Evolutionary conservation across 2,113 vertebrate species (phyloP).

Genomic region (Xerus inauris): DNA sequence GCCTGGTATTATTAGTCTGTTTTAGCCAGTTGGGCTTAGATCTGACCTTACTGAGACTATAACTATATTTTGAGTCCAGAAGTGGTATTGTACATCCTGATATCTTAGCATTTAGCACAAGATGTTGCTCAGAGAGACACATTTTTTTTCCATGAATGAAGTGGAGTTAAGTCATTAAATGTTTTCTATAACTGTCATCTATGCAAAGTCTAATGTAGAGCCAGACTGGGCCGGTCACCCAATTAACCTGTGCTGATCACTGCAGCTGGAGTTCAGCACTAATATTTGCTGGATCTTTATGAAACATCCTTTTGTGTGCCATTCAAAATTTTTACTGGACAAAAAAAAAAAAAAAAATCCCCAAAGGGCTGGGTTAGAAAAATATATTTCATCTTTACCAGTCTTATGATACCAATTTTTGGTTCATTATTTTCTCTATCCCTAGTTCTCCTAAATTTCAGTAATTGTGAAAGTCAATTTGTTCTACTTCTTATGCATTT

Average conservation of each 20-base stretch:
- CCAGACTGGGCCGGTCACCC: too few species aligned
- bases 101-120: not conserved
- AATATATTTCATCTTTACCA: not conserved
- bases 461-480: conserved; percentile 37
- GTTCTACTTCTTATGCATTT: conserved; percentile 3
- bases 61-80: not conserved
- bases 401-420: not conserved
- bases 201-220: not conserved
- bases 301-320: too few species aligned
- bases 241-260: not conserved
- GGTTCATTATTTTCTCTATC: not conserved
- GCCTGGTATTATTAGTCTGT: not conserved
- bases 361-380: not conserved
- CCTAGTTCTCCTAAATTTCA: not conserved
- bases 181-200: not conserved
- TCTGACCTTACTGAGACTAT: not conserved
- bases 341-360: too few species aligned
- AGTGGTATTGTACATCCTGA: not conserved
- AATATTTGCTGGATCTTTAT: too few species aligned
- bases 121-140: not conserved
- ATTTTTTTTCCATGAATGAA: not conserved
- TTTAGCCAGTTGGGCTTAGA: too few species aligned
- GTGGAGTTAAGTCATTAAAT: not conserved
- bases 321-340: not conserved
- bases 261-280: not conserved